A percentile compares a stretch with the other conserved stretches of the same genome.
These are phyloP conservation scores for Ranitomeya imitator DNA, from an alignment of 2,113 vertebrate species.

Conservation along the genomic window DNA sequence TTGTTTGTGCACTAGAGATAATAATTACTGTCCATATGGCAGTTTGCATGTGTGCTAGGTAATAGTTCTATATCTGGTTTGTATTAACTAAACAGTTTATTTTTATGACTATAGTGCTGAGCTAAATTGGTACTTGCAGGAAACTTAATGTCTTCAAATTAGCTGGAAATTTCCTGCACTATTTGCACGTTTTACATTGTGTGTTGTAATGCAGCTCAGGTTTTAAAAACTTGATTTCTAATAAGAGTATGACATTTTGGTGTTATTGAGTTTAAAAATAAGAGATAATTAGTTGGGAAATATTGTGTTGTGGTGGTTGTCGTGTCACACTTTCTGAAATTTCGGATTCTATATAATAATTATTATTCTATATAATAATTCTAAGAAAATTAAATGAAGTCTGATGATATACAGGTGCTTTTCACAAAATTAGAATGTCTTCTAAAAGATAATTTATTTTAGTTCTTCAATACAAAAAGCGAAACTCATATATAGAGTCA, in stretches of 20 bases:
- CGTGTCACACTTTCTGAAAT: not conserved
- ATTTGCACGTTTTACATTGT: constrained; percentile 45
- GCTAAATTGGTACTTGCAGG: constrained; percentile 47
- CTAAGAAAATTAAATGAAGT: no score
- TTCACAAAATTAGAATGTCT: no score
- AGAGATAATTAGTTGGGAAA: not conserved
- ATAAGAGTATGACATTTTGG: not conserved
- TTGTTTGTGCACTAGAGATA: constrained; percentile 28
- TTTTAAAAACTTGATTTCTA: constrained; percentile 31
- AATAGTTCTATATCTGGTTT: constrained; percentile 43
- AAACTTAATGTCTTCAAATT: constrained; percentile 50
- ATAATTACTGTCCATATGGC: constrained; percentile 44
- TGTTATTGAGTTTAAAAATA: not conserved
- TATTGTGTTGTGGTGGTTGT: not conserved
- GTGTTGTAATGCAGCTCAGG: constrained; percentile 8
- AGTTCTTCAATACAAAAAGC: no score
- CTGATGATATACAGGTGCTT: no score
- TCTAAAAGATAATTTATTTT: no score
- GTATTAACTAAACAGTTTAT: constrained; percentile 54
- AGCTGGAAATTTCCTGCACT: constrained; percentile 51
- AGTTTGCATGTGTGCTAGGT: constrained; percentile 42
- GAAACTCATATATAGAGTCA: no score
- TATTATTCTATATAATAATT: no score
- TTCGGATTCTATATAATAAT: no score
- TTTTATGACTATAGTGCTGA: constrained; percentile 50